Evolutionary conservation across 1,140 invertebrate species (phyloP).

Genomic region (Trachelipus rathkii): DNA sequence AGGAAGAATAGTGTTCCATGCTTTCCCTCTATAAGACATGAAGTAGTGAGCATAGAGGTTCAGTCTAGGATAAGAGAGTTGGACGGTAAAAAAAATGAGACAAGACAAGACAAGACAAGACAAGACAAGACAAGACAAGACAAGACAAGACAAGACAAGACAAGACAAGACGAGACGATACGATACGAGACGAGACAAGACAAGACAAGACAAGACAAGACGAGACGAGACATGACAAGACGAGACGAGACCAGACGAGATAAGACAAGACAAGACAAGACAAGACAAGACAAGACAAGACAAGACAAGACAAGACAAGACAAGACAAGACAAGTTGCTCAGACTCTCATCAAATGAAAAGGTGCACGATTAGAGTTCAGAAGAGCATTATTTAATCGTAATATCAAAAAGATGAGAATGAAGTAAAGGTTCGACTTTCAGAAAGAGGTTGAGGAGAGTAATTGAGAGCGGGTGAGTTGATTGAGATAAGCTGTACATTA

Average conservation of each 20-base stretch:
- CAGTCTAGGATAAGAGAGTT: not conserved
- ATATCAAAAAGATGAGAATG: too few relatives aligned
- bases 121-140: not conserved
- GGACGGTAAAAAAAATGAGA: not conserved
- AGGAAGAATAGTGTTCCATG: too few relatives aligned
- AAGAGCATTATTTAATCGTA: too few relatives aligned
- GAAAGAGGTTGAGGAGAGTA: too few relatives aligned
- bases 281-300: constrained; percentile 9
- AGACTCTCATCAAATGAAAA: too few relatives aligned
- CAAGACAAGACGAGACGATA: constrained; percentile 16
- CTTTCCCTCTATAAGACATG: too few relatives aligned
- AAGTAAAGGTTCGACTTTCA: too few relatives aligned
- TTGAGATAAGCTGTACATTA: too few relatives aligned
- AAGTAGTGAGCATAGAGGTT: not conserved
- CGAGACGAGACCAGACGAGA: constrained; percentile 11
- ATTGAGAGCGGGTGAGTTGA: too few relatives aligned
- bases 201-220: constrained; percentile 10
- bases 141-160: constrained; percentile 1
- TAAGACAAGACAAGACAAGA: constrained; percentile 3
- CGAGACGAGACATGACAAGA: constrained; percentile 10
- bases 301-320: constrained; percentile 8
- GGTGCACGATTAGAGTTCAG: too few relatives aligned
- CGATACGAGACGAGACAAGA: constrained; percentile 10
- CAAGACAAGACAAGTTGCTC: constrained; percentile 4
- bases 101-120: not conserved